Percentiles rank a stretch among this genome's conserved stretches.
phyloP scores from a whole-genome alignment of 2,113 vertebrate species.

The Connochaetes taurinus region DNA sequence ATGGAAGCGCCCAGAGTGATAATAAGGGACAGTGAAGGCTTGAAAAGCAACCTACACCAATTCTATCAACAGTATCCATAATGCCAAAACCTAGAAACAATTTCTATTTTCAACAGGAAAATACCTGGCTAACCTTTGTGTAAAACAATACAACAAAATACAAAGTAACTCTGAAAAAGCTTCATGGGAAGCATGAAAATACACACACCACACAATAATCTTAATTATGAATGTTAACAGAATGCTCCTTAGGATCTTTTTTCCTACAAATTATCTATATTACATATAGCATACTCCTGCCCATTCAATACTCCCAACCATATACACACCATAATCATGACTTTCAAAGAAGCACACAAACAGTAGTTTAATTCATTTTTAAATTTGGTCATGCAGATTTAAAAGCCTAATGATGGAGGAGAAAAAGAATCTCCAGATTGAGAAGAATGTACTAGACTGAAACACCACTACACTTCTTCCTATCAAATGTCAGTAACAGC shows the following conservation, averaged over 20 bases:
- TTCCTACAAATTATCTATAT: not conserved
- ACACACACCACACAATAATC: not conserved
- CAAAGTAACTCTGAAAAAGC: not conserved
- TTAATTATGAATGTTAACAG: not conserved
- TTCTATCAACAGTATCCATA: not conserved
- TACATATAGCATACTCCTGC: not conserved
- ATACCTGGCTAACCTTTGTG: not conserved
- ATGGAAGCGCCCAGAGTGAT: not conserved
- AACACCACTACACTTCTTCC: not conserved
- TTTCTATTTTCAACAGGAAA: not conserved
- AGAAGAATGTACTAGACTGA: not conserved
- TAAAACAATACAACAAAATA: not conserved
- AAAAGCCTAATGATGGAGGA: not conserved
- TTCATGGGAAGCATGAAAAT: not conserved
- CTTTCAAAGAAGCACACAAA: constrained; percentile 35
- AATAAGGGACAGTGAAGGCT: not conserved
- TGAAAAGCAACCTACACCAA: not conserved
- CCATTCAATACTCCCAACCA: not conserved
- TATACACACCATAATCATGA: not conserved
- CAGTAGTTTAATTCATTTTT: not conserved
- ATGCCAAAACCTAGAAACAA: not conserved
- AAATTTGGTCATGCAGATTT: not conserved
- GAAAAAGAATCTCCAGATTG: not conserved
- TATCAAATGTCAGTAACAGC: not conserved
- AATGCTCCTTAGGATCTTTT: not conserved